phyloP scores from a whole-genome alignment of 2,888 invertebrate genomes.

The Taphrorychus bicolor region DNA sequence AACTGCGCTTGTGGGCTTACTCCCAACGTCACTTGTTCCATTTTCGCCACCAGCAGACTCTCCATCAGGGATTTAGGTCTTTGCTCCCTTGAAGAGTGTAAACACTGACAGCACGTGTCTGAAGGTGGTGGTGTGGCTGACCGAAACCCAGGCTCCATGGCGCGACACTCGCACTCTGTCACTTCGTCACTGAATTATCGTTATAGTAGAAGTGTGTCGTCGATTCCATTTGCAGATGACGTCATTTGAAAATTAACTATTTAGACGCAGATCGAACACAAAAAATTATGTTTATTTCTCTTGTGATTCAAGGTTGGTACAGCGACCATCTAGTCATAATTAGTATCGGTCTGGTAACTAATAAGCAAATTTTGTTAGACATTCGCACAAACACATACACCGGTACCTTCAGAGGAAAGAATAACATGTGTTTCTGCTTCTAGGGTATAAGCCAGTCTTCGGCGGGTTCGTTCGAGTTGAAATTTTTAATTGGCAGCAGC shows the following conservation, averaged over 20 bases:
- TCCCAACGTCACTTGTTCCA: constrained; percentile 68
- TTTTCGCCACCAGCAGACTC: constrained; percentile 79
- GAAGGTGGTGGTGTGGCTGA: constrained; percentile 56
- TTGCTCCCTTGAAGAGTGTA: constrained; percentile 50
- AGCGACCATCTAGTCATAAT: background rate
- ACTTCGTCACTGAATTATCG: background rate
- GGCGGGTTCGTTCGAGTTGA: constrained; percentile 8
- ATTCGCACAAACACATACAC: background rate
- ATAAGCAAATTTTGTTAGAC: background rate
- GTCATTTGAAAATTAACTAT: background rate
- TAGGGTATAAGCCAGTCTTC: background rate
- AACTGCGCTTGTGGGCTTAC: constrained; percentile 57
- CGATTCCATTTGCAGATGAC: background rate
- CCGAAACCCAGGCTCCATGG: constrained; percentile 27
- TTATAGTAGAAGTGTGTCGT: background rate
- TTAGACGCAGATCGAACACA: background rate
- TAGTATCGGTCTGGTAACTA: background rate
- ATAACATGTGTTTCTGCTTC: background rate
- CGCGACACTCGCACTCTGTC: background rate
- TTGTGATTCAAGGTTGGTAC: constrained; percentile 3
- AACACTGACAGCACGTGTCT: constrained; percentile 21
- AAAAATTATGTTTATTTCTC: background rate
- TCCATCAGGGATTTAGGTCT: constrained; percentile 83
- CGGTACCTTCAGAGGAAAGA: background rate
- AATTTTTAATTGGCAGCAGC: constrained; percentile 25